phyloP scores from a whole-genome alignment of 2,113 vertebrate genomes.

The Neolamprologus sp. region DNA sequence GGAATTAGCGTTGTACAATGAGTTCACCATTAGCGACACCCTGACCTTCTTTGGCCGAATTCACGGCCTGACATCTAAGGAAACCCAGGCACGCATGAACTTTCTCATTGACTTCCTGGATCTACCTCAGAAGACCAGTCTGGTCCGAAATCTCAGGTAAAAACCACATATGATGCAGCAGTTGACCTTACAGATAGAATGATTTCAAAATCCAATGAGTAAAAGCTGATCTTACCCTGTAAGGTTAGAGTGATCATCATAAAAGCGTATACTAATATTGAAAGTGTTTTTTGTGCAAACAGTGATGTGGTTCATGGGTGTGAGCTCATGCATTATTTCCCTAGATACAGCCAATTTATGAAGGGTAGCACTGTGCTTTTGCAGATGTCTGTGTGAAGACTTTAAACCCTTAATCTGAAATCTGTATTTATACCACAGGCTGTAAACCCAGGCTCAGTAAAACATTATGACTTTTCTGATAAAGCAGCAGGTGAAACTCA shows the following conservation, averaged over 20 bases:
- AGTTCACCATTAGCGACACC: constrained; percentile 76
- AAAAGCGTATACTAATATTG: background rate
- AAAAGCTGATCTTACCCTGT: background rate
- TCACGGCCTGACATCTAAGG: constrained; percentile 67
- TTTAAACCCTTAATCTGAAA: background rate
- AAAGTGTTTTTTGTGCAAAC: background rate
- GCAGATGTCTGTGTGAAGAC: background rate
- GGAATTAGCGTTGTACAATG: constrained; percentile 75
- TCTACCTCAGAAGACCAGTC: constrained; percentile 68
- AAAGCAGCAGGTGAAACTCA: background rate
- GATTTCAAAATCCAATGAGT: background rate
- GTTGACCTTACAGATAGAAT: background rate
- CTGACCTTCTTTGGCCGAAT: constrained; percentile 71
- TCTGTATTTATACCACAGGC: background rate
- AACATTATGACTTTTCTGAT: background rate
- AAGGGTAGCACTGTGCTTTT: background rate
- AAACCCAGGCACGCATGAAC: constrained; percentile 62
- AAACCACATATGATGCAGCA: background rate
- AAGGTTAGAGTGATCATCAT: background rate
- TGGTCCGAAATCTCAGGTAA: constrained; percentile 75
- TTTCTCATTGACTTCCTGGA: constrained; percentile 75
- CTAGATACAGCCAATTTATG: background rate
- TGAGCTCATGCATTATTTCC: background rate
- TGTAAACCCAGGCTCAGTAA: background rate
- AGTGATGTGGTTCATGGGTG: background rate